Evolutionary conservation across 2,888 invertebrate genomes (phyloP).

Genomic region (Netelia virgata): DNA sequence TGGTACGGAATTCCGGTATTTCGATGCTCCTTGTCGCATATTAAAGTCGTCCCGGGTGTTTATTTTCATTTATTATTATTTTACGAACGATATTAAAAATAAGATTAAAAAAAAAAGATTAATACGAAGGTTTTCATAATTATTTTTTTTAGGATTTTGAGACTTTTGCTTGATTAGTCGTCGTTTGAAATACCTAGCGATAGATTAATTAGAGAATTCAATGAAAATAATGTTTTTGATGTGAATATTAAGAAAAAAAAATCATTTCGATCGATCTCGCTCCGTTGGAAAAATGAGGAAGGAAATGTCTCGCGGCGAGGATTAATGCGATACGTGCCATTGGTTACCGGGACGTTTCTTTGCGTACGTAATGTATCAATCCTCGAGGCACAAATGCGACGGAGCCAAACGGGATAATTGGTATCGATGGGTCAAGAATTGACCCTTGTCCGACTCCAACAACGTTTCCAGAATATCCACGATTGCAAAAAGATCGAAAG

Average conservation of each 20-base stretch:
- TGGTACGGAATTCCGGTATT: constrained; percentile 72
- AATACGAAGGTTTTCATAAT: too few relatives aligned
- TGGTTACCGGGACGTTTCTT: constrained; percentile 2
- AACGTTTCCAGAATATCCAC: not conserved
- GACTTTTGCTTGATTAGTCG: too few relatives aligned
- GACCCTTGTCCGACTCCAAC: not conserved
- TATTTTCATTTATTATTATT: too few relatives aligned
- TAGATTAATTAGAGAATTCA: too few relatives aligned
- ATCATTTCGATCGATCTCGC: too few relatives aligned
- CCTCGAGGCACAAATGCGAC: not conserved
- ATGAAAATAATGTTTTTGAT: too few relatives aligned
- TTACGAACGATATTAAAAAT: not conserved
- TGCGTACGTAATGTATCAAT: not conserved
- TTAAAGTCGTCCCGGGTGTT: not conserved
- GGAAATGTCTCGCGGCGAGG: too few relatives aligned
- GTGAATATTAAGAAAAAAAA: too few relatives aligned
- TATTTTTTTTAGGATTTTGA: too few relatives aligned
- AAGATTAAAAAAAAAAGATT: not conserved
- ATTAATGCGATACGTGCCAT: not conserved
- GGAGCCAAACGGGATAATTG: constrained; percentile 19
- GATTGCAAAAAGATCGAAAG: not conserved
- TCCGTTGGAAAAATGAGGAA: not conserved
- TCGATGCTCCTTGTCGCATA: constrained; percentile 53
- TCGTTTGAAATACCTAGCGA: too few relatives aligned
- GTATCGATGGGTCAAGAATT: constrained; percentile 28